Conservation (phyloP, 2,888 invertebrate species). For the Acronicta aceris region DNA sequence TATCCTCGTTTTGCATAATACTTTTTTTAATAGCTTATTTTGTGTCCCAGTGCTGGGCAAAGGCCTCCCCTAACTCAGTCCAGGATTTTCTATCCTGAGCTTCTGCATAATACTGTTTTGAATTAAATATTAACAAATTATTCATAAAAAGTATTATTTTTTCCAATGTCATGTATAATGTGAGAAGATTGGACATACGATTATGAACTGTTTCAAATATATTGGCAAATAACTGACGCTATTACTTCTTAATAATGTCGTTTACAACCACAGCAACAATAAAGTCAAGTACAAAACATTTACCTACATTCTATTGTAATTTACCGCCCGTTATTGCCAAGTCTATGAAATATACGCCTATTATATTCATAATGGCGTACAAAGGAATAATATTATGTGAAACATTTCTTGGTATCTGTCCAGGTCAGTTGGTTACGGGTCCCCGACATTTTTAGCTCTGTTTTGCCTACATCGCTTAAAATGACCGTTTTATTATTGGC, state of each 20-base stretch:
- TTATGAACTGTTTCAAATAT: slow-evolving; percentile 21
- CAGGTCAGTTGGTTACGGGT: slow-evolving; percentile 32
- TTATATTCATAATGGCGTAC: slow-evolving; percentile 30
- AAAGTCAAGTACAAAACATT: slow-evolving; percentile 21
- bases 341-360: slow-evolving; percentile 34
- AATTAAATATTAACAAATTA: no score
- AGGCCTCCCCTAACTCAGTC: no score
- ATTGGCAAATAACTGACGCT: slow-evolving; percentile 34
- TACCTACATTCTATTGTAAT: slow-evolving; percentile 34
- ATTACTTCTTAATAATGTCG: slow-evolving; percentile 24
- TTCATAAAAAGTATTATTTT: no score
- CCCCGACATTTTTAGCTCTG: slow-evolving; percentile 28
- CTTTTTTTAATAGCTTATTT: no score
- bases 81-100: no score
- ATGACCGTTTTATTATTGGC: slow-evolving; percentile 39
- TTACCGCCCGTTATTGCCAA: slow-evolving; percentile 34
- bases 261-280: slow-evolving; percentile 20
- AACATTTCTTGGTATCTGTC: slow-evolving; percentile 41
- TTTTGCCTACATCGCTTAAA: slow-evolving; percentile 12
- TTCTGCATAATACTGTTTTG: no score
- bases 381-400: slow-evolving; percentile 32
- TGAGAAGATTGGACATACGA: no score
- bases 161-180: no score
- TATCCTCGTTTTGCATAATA: no score
- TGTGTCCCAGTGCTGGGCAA: no score